phyloP scores from a whole-genome alignment of 1,140 invertebrate species.

The Holotrichia oblita region DNA sequence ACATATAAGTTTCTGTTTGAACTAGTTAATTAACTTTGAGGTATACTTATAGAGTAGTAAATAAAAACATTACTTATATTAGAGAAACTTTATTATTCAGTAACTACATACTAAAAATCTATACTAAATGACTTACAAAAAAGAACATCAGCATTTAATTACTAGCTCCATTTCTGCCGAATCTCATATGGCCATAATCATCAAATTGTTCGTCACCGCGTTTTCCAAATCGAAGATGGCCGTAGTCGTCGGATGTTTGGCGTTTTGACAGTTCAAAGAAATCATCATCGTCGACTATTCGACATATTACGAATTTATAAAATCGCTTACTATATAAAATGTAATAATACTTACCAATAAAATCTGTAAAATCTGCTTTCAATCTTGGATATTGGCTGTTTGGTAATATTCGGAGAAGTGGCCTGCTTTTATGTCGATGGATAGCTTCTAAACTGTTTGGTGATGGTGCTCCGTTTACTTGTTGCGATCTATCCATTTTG shows the following conservation, averaged over 20 bases:
- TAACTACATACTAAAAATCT: background rate
- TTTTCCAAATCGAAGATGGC: constrained; percentile 69
- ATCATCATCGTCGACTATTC: constrained; percentile 66
- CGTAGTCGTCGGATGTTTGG: constrained; percentile 69
- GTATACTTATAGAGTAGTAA: background rate
- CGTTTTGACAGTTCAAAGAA: constrained; percentile 65
- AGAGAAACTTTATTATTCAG: background rate
- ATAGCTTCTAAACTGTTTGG: constrained; percentile 8
- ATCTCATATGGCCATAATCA: constrained; percentile 76
- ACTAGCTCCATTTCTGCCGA: constrained; percentile 60
- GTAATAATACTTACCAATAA: constrained; percentile 33
- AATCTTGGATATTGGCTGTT: constrained; percentile 20
- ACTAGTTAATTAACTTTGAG: background rate
- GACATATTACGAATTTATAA: background rate
- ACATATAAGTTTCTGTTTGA: too few relatives aligned
- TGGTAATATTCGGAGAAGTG: constrained; percentile 4
- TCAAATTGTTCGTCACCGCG: constrained; percentile 68
- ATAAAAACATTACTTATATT: background rate
- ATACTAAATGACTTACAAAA: background rate
- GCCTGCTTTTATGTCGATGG: constrained; percentile 14
- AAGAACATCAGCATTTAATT: background rate
- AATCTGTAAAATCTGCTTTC: constrained; percentile 35
- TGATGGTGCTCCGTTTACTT: constrained; percentile 1
- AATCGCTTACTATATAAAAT: background rate
- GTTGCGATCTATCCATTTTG: background rate